phyloP scores from a whole-genome alignment of 2,888 invertebrate species.

The Acrobeloides nanus region DNA sequence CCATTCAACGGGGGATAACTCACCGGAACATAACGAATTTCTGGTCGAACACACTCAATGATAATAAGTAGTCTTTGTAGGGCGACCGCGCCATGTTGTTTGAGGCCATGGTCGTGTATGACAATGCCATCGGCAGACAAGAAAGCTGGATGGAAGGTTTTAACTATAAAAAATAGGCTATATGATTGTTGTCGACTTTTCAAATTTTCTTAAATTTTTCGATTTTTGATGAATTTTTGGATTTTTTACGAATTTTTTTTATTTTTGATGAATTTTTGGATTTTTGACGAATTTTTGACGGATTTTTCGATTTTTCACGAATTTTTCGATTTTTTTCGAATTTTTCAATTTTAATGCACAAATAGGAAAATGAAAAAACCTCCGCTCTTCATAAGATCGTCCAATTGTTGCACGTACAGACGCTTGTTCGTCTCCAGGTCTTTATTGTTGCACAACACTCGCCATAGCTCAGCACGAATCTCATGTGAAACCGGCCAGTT shows the following conservation, averaged over 20 bases:
- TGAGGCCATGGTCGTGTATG: slow-evolving; percentile 35
- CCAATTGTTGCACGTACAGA: slow-evolving; percentile 33
- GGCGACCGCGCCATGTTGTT: slow-evolving; percentile 44
- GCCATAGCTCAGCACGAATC: slow-evolving; percentile 50
- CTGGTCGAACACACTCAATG: slow-evolving; percentile 49
- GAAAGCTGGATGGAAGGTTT: slow-evolving; percentile 36
- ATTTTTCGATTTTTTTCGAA: no score
- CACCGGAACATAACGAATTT: slow-evolving; percentile 51
- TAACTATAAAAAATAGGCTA: slow-evolving; percentile 29
- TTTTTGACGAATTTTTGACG: no score
- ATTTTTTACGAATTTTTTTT: no score
- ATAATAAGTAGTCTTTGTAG: slow-evolving; percentile 45
- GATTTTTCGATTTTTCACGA: no score
- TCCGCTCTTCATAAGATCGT: slow-evolving; percentile 30
- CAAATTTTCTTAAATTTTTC: neutral
- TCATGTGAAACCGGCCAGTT: slow-evolving; percentile 52
- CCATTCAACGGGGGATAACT: no score
- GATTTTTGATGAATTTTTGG: neutral
- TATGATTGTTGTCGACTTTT: neutral
- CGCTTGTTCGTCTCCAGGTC: slow-evolving; percentile 35
- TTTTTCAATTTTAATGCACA: no score
- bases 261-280: no score
- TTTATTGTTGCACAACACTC: slow-evolving; percentile 36
- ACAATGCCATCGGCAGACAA: slow-evolving; percentile 31
- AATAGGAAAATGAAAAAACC: no score